Evolutionary conservation across 2,888 invertebrate genomes (phyloP).

Genomic region (Andricus quercusramuli): DNA sequence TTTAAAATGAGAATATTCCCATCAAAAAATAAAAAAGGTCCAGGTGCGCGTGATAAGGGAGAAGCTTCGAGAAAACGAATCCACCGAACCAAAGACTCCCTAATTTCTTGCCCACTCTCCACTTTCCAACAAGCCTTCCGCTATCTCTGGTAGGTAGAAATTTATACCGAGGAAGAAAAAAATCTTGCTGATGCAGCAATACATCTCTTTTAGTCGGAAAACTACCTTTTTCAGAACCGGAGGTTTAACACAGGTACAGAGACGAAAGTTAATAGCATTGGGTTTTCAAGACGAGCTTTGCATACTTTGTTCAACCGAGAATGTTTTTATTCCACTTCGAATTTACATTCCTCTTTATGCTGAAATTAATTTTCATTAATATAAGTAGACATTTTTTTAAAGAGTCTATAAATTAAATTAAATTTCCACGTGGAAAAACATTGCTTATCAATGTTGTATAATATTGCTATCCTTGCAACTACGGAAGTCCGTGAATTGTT

Average conservation of each 20-base stretch:
- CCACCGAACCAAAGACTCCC: constrained; percentile 31
- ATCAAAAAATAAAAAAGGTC: neutral
- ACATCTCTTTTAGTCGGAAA: constrained; percentile 3
- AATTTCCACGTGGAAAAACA: neutral
- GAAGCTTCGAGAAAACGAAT: constrained; percentile 35
- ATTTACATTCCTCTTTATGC: neutral
- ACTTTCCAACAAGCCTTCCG: constrained; percentile 6
- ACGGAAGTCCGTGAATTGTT: neutral
- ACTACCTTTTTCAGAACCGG: neutral
- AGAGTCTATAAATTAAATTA: neutral
- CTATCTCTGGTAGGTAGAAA: constrained; percentile 1
- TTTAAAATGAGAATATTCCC: constrained; percentile 37
- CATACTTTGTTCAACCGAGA: neutral
- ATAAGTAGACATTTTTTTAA: neutral
- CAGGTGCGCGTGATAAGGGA: constrained; percentile 34
- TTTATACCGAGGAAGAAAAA: constrained; percentile 11
- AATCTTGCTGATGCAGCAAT: constrained; percentile 10
- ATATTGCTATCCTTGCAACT: neutral
- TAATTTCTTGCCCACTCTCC: constrained; percentile 25
- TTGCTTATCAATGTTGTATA: neutral
- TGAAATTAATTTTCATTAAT: neutral
- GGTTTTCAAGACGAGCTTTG: neutral
- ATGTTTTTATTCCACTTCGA: constrained; percentile 2
- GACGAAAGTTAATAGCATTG: neutral
- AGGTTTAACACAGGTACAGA: neutral